These are phyloP conservation scores for Sebastes vulpes DNA, from an alignment of 2,797 vertebrate species.

Conservation along the genomic window DNA sequence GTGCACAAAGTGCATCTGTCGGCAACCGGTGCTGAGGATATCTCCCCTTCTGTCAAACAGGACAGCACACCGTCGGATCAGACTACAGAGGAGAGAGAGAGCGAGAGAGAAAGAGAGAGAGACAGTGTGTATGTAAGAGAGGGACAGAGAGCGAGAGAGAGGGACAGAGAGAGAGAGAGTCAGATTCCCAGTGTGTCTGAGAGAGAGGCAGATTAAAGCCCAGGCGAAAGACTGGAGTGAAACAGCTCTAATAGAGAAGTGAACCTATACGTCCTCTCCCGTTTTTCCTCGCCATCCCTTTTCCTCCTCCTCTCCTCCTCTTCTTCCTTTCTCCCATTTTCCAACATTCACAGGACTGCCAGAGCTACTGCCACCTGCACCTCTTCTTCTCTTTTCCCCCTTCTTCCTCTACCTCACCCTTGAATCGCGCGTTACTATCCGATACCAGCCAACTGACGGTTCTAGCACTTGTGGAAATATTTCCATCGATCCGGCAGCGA, in stretches of 20 bases:
- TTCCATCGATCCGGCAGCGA: slow-evolving; percentile 47
- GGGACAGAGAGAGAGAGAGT: slow-evolving; percentile 59
- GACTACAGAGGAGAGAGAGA: slow-evolving; percentile 61
- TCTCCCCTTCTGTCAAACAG: slow-evolving; percentile 74
- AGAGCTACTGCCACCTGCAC: slow-evolving; percentile 76
- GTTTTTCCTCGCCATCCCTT: slow-evolving; percentile 76
- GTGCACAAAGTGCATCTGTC: slow-evolving; percentile 78
- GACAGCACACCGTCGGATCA: slow-evolving; percentile 68
- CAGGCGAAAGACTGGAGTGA: slow-evolving; percentile 71
- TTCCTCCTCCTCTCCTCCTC: slow-evolving; percentile 71
- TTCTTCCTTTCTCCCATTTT: slow-evolving; percentile 67
- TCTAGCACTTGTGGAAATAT: slow-evolving; percentile 77
- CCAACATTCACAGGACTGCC: slow-evolving; percentile 66
- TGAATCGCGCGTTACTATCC: slow-evolving; percentile 57
- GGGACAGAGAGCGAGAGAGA: slow-evolving; percentile 41
- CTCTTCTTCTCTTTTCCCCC: slow-evolving; percentile 55
- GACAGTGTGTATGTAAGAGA: slow-evolving; percentile 43
- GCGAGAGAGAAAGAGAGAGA: slow-evolving; percentile 16
- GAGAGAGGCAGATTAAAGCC: slow-evolving; percentile 72
- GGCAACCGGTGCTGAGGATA: slow-evolving; percentile 69
- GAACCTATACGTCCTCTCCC: slow-evolving; percentile 76
- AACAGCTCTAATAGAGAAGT: slow-evolving; percentile 80
- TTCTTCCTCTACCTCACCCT: slow-evolving; percentile 70
- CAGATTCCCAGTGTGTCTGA: slow-evolving; percentile 56
- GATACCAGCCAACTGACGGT: slow-evolving; percentile 35